Evolutionary conservation across 1,140 invertebrate species (phyloP), one percentile per base, ranked within the genome.

Genomic region (Pseudomyrmex sp.): DNA sequence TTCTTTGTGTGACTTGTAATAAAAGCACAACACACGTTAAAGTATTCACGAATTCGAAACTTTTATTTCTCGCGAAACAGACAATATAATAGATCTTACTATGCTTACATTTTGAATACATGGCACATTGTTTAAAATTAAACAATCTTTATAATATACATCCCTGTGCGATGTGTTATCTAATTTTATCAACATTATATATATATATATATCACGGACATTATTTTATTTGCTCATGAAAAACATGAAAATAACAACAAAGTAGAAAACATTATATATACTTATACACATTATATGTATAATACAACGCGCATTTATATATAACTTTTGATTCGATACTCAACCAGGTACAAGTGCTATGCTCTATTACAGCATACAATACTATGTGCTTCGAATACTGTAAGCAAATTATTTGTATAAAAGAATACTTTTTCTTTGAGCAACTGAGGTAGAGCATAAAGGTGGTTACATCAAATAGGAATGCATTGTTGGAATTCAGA

Each of bases 321-420:
- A 77, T 70, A 26, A 15, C 18, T 80, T 35, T 50, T 80, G 44
- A 80, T 80, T 80, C 9, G 44, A 80, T 26, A 26, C 54, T 59
- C 20, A 80, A 80, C 44, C 54, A 80, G 66, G 66, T 80, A 72
- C 76, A 80, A 80, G 66, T 80, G 54, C 76, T 80, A 72, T 13
- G 54, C 54, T 10, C 65, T 72, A 63, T 48, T 75, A 61, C 7
- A 50, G 66, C 76, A 70, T 80, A 70, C 58, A 66, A 76, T 80
- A 80, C 35, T 80, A 65, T 20, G 65, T 80, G 66, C 44, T 80
- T 50, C 2, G 44, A 59, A 72, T 61, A 72, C 2, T 23, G 35
- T 80, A 7, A 70, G 54, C 76, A 72, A 80, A 54, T 80, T 58
- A 80, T 35, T 80, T 72, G 23, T 79, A 80, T 1, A 18, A 59